Evolutionary conservation across 2,888 invertebrate species (phyloP).

Genomic region (Rhagophthalmus giganteus): DNA sequence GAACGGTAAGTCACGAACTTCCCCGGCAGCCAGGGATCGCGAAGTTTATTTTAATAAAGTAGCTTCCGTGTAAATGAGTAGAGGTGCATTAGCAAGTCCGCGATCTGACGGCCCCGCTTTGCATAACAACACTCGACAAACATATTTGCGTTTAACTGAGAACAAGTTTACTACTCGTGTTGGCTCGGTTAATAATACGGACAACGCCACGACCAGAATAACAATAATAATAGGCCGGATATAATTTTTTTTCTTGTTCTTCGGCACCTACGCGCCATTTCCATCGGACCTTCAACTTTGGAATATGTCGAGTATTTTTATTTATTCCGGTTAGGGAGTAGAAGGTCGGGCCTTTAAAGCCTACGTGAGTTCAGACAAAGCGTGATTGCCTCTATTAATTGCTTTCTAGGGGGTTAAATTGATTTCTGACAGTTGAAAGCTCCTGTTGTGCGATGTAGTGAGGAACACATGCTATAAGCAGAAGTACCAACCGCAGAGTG

Average conservation of each 20-base stretch:
- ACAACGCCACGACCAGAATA: slow-evolving; percentile 20
- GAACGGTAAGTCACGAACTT: slow-evolving; percentile 22
- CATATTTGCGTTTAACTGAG: slow-evolving; percentile 25
- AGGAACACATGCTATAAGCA: slow-evolving; percentile 31
- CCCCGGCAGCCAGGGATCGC: slow-evolving; percentile 20
- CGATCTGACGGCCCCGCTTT: slow-evolving; percentile 25
- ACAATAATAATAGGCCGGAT: slow-evolving; percentile 10
- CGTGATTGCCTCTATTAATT: slow-evolving; percentile 37
- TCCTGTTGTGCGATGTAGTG: slow-evolving; percentile 32
- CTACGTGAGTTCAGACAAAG: slow-evolving; percentile 22
- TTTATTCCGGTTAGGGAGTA: too few species aligned
- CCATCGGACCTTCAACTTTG: neutral
- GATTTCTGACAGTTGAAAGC: slow-evolving; percentile 38
- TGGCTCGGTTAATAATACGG: slow-evolving; percentile 20
- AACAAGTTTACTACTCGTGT: slow-evolving; percentile 19
- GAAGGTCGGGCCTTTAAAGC: too few species aligned
- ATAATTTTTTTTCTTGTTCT: slow-evolving; percentile 2
- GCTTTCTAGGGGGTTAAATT: slow-evolving; percentile 36
- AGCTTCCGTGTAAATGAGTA: slow-evolving; percentile 28
- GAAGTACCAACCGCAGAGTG: slow-evolving; percentile 33
- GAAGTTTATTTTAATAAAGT: slow-evolving; percentile 32
- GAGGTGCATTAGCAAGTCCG: slow-evolving; percentile 20
- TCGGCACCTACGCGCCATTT: neutral
- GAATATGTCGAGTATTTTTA: slow-evolving; percentile 2
- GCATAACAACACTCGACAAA: slow-evolving; percentile 26